These are phyloP conservation scores for Porites lobata DNA, from an alignment of 92 coral and sea anemone species.

Conservation along the genomic window DNA sequence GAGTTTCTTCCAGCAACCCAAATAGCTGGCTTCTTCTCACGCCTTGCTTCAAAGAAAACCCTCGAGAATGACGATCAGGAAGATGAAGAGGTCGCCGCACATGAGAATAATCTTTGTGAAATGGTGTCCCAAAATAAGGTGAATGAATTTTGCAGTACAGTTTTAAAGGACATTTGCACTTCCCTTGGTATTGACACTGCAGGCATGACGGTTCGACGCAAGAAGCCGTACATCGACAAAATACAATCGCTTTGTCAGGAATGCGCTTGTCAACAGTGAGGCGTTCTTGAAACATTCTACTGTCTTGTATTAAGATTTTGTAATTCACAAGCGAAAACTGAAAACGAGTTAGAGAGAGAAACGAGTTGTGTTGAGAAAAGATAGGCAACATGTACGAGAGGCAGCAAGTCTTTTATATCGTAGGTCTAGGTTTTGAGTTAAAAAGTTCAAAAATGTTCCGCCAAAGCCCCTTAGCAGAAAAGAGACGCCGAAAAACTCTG, in stretches of 20 bases:
- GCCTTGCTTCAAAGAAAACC: too few species aligned
- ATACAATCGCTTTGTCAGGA: constrained; percentile 49
- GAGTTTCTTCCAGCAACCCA: too few species aligned
- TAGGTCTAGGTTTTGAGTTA: background rate
- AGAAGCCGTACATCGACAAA: constrained; percentile 50
- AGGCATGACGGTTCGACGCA: constrained; percentile 40
- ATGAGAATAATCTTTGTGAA: background rate
- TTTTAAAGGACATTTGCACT: constrained; percentile 54
- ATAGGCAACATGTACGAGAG: constrained; percentile 4
- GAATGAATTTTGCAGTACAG: constrained; percentile 38
- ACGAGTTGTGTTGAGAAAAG: constrained; percentile 2
- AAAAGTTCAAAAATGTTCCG: constrained; percentile 7
- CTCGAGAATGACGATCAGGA: constrained; percentile 34
- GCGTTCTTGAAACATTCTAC: background rate
- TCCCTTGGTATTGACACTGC: constrained; percentile 21
- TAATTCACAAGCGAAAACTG: too few species aligned
- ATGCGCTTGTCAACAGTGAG: constrained; percentile 43
- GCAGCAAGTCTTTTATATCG: constrained; percentile 2
- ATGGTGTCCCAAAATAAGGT: constrained; percentile 9
- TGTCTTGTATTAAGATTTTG: too few species aligned
- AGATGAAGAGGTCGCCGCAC: constrained; percentile 34
- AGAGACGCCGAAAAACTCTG: constrained; percentile 1
- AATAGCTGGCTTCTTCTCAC: too few species aligned
- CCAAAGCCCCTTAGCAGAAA: constrained; percentile 5
- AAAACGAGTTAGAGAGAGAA: background rate